These are phyloP conservation scores for Glaucomys volans DNA, from an alignment of 2,113 vertebrate species.

Conservation along the genomic window DNA sequence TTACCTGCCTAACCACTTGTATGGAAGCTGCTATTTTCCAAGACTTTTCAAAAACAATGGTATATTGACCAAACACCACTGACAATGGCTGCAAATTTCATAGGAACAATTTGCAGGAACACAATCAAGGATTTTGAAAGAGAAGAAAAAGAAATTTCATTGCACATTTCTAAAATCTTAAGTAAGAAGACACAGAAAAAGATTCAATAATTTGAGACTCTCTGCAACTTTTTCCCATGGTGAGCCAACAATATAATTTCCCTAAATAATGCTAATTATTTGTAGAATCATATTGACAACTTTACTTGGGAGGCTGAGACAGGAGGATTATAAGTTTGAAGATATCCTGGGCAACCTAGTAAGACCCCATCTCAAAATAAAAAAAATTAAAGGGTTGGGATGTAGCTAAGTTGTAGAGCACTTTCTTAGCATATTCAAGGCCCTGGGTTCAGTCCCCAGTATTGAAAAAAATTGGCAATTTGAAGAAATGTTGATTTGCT, in stretches of 20 bases:
- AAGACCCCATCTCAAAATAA: no score
- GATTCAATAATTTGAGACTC: background rate
- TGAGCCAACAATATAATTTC: background rate
- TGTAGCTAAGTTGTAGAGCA: no score
- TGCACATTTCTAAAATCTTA: slow-evolving; percentile 45
- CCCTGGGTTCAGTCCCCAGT: no score
- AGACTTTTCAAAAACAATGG: slow-evolving; percentile 10
- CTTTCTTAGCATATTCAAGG: no score
- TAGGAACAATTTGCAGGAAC: slow-evolving; percentile 45
- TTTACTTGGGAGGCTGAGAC: background rate
- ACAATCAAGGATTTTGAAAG: slow-evolving; percentile 36
- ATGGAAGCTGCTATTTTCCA: slow-evolving; percentile 28
- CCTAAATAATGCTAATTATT: slow-evolving; percentile 48
- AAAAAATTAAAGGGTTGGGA: no score
- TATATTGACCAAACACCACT: background rate
- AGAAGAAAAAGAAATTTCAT: slow-evolving; percentile 1
- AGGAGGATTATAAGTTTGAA: no score
- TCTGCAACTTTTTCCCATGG: slow-evolving; percentile 33
- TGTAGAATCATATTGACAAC: slow-evolving; percentile 22
- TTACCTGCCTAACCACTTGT: background rate
- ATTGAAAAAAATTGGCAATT: background rate
- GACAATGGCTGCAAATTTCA: slow-evolving; percentile 36
- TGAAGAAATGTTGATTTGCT: slow-evolving; percentile 18
- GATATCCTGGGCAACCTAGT: no score
- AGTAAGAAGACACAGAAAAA: background rate